Evolutionary conservation across 2,888 invertebrate species (phyloP), one percentile per base, ranked within the genome.

Genomic region (Bursaphelenchus okinawaensis): DNA sequence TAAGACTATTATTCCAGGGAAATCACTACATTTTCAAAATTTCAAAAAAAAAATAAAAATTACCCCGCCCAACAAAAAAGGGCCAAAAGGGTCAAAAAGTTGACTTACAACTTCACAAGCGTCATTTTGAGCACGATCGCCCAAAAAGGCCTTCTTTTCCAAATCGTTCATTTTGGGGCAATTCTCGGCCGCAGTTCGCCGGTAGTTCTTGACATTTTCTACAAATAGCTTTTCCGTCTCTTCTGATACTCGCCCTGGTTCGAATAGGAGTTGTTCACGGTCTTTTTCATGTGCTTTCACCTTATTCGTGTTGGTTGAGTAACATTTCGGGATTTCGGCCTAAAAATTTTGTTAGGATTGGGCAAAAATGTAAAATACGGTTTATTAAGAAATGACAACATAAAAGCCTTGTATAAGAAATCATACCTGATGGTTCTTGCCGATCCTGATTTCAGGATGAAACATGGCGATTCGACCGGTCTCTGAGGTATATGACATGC

Each of bases 391-490:
- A n/a, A n/a, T n/a, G n/a, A n/a, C n/a, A n/a, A n/a, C n/a, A n/a
- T n/a, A n/a, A n/a, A n/a, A n/a, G n/a, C n/a, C n/a, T n/a, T n/a
- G n/a, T n/a, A 7, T 7, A 62, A 52, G 23, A 20, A 52, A 50
- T 55, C 58, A 50, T 23, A 77, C 87, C 86, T 87, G 87, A 81
- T 87, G 87, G 79, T 86, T 85, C 73, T 85, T 84, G 75, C 88
- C 87, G 68, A 87, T 86, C 79, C 87, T 84, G 71, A 87, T 87
- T 82, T 87, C 87, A 65, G 87, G 87, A 83, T 87, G 87, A 19
- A 78, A 71, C 29, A 85, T 85, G 76, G 87, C 86, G 85, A 87
- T 85, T 70, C 84, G 84, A 78, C 85, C 83, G 66, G 85, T 86
- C 78, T 87, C 86, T 51, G 85, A 86, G 75, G 86, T 87, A 76